These are phyloP conservation scores for Dermolepida albohirtum DNA, from an alignment of 2,888 invertebrate genomes.

Conservation along the genomic window DNA sequence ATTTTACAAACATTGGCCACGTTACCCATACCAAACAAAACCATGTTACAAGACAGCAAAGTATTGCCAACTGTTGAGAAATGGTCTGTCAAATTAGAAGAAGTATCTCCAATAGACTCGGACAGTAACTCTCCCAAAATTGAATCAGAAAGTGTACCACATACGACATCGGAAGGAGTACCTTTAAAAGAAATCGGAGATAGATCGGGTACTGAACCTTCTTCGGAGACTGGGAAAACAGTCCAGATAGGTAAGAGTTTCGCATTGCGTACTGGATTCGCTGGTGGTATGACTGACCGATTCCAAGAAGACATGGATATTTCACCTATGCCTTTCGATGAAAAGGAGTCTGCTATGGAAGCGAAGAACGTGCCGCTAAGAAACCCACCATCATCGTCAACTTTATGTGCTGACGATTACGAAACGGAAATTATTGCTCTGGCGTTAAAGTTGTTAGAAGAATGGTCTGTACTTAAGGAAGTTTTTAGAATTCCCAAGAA, in stretches of 20 bases:
- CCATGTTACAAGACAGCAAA: conserved; percentile 92
- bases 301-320: conserved; percentile 47
- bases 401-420: conserved; percentile 48
- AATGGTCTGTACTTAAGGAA: conserved; percentile 82
- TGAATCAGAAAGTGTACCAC: conserved; percentile 47
- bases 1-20: conserved; percentile 83
- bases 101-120: conserved; percentile 62
- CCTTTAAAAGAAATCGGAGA: background rate
- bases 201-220: background rate
- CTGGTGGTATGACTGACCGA: conserved; percentile 9
- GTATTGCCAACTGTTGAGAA: conserved; percentile 86
- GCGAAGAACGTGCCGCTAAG: conserved; percentile 59
- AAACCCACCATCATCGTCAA: conserved; percentile 25
- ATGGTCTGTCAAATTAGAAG: conserved; percentile 73
- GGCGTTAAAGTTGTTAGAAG: conserved; percentile 74
- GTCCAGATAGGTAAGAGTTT: conserved; percentile 32
- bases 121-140: conserved; percentile 62
- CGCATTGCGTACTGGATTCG: background rate
- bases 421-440: conserved; percentile 71
- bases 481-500: conserved; percentile 94
- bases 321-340: conserved; percentile 44
- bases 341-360: conserved; percentile 44
- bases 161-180: conserved; percentile 30
- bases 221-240: background rate
- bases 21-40: conserved; percentile 93